Percentiles rank a stretch among this genome's conserved stretches.
Conservation (phyloP, 2,888 invertebrate species). For the Anthophora plumipes region DNA sequence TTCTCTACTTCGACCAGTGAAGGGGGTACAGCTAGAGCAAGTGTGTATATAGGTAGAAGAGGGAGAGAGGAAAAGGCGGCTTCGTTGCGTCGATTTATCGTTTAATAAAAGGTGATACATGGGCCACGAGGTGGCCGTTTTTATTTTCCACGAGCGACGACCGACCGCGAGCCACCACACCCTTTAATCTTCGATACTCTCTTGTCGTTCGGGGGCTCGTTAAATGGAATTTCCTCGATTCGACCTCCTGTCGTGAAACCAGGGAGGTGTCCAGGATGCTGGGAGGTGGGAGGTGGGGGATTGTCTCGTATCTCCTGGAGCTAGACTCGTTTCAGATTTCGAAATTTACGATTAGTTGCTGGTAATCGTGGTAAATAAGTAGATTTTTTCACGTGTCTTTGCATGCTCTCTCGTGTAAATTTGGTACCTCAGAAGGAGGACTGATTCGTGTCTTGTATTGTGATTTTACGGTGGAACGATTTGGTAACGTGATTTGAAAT, state of each 20-base stretch:
- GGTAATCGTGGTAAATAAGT: not conserved
- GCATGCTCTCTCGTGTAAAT: too few species aligned
- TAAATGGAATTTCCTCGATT: conserved; percentile 45
- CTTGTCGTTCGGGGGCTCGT: conserved; percentile 47
- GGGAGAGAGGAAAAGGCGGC: conserved; percentile 48
- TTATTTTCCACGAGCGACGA: conserved; percentile 46
- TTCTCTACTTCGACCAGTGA: conserved; percentile 27
- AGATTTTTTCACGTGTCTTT: not conserved
- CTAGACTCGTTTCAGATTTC: conserved; percentile 4
- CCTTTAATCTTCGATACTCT: conserved; percentile 48
- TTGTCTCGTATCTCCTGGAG: not conserved
- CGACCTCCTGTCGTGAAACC: not conserved
- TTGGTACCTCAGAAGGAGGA: too few species aligned
- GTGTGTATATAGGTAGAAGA: too few species aligned
- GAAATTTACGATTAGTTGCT: not conserved
- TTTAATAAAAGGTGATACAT: conserved; percentile 81
- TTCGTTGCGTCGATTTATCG: conserved; percentile 80
- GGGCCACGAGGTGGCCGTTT: conserved; percentile 57
- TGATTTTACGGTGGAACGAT: not conserved
- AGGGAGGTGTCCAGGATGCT: not conserved
- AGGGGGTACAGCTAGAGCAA: conserved; percentile 11
- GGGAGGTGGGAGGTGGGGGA: not conserved
- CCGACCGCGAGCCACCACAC: conserved; percentile 41
- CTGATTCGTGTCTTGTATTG: not conserved
- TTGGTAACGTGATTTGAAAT: too few species aligned